Evolutionary conservation across 2,113 vertebrate genomes (phyloP).

Genomic region (Bombycilla garrulus): DNA sequence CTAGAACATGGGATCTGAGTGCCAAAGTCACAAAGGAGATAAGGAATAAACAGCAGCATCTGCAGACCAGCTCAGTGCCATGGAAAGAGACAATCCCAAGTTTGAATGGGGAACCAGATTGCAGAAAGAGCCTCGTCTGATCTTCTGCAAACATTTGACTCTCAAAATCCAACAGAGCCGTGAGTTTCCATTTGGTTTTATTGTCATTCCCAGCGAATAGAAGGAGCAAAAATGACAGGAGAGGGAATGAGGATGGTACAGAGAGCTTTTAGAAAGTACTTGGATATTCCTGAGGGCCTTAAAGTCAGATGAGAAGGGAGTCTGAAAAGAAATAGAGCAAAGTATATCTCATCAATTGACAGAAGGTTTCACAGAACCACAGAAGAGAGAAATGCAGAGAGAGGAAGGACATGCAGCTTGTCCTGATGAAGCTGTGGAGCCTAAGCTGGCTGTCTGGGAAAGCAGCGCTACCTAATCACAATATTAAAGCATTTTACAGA

Average conservation of each 20-base stretch:
- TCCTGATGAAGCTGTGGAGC: background rate
- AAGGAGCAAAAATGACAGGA: background rate
- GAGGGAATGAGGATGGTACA: background rate
- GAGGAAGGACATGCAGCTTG: background rate
- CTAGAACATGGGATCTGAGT: background rate
- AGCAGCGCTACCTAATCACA: background rate
- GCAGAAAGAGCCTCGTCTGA: background rate
- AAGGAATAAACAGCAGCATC: background rate
- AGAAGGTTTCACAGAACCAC: background rate
- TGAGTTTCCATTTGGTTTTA: conserved; percentile 13
- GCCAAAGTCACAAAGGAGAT: background rate
- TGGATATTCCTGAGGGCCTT: background rate
- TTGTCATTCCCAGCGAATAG: background rate
- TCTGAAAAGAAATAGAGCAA: background rate
- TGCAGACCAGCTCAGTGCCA: background rate
- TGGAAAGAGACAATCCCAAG: background rate
- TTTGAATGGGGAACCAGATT: conserved; percentile 9
- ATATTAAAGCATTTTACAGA: background rate
- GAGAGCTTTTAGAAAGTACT: background rate
- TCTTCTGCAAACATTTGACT: background rate
- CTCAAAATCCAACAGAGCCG: background rate
- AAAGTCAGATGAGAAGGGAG: background rate
- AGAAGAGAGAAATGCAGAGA: background rate
- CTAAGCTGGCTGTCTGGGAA: background rate
- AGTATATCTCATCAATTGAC: rapidly evolving